A percentile compares a stretch with the other conserved stretches of the same genome.
phyloP scores from a whole-genome alignment of 2,113 vertebrate genomes.

The Sisor rabdophorus region DNA sequence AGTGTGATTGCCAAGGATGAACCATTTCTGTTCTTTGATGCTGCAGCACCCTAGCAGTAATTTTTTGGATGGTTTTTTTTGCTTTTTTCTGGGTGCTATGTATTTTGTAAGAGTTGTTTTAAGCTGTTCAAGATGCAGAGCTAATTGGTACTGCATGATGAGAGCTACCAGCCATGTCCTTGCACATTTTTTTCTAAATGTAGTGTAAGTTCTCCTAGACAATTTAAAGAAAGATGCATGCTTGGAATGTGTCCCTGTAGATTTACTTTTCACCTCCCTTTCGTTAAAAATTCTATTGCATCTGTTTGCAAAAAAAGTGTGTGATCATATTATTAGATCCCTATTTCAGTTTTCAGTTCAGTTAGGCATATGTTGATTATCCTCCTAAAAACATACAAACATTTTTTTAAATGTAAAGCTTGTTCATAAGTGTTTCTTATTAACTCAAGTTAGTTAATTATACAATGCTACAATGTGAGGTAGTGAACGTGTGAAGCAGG shows the following conservation, averaged over 20 bases:
- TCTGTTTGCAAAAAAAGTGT: background rate
- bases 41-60: background rate
- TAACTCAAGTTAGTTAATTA: slow-evolving; percentile 29
- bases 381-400: slow-evolving; percentile 5
- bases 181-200: slow-evolving; percentile 38
- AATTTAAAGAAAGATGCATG: background rate
- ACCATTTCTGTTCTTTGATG: slow-evolving; percentile 13
- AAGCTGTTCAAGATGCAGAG: slow-evolving; percentile 22
- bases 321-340: slow-evolving; percentile 3
- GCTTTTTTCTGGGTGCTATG: background rate
- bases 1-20: slow-evolving; percentile 23
- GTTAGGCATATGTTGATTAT: slow-evolving; percentile 10
- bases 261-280: slow-evolving; percentile 20
- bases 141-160: slow-evolving; percentile 32
- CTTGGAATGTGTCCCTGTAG: slow-evolving; percentile 22
- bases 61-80: slow-evolving; percentile 19
- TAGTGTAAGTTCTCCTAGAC: slow-evolving; percentile 23
- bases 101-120: slow-evolving; percentile 26
- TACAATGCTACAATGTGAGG: too few relatives aligned
- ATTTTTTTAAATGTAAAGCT: background rate
- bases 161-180: slow-evolving; percentile 37
- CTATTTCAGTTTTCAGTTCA: too few relatives aligned
- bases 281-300: background rate
- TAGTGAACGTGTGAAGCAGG: too few relatives aligned
- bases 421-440: slow-evolving; percentile 32